Evolutionary conservation across 2,888 invertebrate genomes (phyloP), one percentile per base, ranked within the genome.

Genomic region (Dorcus hopei): DNA sequence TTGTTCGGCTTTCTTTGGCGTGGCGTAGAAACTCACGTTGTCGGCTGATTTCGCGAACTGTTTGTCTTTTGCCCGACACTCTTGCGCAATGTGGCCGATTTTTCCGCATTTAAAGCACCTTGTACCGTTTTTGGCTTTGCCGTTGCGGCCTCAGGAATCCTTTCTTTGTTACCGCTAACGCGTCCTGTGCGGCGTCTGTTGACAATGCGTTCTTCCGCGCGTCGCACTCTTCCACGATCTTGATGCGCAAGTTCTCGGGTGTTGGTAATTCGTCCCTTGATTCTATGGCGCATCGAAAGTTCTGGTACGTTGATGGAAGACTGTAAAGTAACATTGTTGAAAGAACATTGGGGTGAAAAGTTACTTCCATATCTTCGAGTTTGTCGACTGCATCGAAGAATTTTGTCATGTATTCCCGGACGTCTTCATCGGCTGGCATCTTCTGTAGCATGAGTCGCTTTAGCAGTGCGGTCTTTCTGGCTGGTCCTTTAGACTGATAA

Each of bases 381-480:
- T 74, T 75, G 45, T 72, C 71, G 4, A 77, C 72, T 3, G 68
- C 61, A 23, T 74, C 73, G 51, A 75, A 73, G 55, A 77, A 74
- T n/a, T 65, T 66, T 19, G 66, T 65, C 3, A 76, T 48, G 58
- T 76, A 75, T 7, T 71, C 19, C 2, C 19, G 2, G 19, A 19
- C 3, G 19, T 69, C n/a, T 19, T 19, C 19, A 2, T 19, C 19
- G 19, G 19, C 19, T 19, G 2, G 19, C 19, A 19, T 19, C 19
- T 19, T 69, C 7, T 69, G 69, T 3, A 75, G 53, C 2, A 70
- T 69, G 3, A 77, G 59, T 45, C 70, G 65, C 52, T 78, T 78
- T 9, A 79, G 57, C 5, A 78, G 57, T 2, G 72, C 75, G 0
- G 76, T 76, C 57, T 78, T 78, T 26, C 72, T 0, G 75, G 19